Conservation (phyloP, 92 coral and sea anemone species). For the Epizoanthus stellaris region DNA sequence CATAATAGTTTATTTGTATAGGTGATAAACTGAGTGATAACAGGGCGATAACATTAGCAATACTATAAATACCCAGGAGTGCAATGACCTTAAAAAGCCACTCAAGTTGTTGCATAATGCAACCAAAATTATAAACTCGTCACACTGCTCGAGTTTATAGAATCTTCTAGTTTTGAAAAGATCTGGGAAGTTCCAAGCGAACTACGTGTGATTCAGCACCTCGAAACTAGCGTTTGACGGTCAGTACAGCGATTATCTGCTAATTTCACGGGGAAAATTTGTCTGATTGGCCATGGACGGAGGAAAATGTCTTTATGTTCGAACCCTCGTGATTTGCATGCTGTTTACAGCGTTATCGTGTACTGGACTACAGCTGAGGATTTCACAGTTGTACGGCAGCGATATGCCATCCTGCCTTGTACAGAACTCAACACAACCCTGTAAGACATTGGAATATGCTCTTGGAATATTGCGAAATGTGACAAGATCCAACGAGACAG, state of each 20-base stretch:
- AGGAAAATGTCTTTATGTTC: no score
- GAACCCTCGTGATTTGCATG: conserved; percentile 5
- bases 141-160: no score
- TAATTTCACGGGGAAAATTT: not conserved
- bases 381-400: conserved; percentile 69
- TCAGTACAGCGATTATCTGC: not conserved
- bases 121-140: not conserved
- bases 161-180: not conserved
- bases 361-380: conserved; percentile 18
- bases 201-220: not conserved
- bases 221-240: not conserved
- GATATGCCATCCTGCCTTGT: conserved; percentile 62
- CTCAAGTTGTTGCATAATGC: conserved; percentile 2
- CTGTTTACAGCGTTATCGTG: not conserved
- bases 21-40: no score
- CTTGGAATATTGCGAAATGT: conserved; percentile 47
- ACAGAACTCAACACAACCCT: conserved; percentile 48
- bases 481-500: conserved; percentile 8
- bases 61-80: not conserved
- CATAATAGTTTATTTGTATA: not conserved
- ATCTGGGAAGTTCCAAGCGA: not conserved
- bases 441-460: conserved; percentile 71
- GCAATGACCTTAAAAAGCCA: not conserved
- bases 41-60: not conserved
- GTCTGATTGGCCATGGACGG: not conserved